Evolutionary conservation across 2,797 vertebrate genomes (phyloP).

Genomic region (Percopsis omiscomaycus): DNA sequence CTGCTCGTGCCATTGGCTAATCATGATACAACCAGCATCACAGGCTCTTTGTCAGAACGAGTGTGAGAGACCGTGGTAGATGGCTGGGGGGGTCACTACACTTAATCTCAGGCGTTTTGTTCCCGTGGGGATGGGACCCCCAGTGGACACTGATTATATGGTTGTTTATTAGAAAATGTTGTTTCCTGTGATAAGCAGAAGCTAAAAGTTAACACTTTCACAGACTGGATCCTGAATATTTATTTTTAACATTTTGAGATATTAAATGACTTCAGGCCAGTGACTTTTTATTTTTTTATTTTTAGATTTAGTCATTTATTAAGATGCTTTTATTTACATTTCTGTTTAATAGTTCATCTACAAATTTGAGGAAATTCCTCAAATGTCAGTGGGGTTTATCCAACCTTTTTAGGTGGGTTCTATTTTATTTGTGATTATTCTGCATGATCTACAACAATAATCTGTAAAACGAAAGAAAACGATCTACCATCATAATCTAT

Average conservation of each 20-base stretch:
- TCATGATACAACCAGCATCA: constrained; percentile 44
- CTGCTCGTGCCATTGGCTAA: constrained; percentile 60
- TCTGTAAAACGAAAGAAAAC: neutral
- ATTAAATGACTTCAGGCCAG: too few relatives aligned
- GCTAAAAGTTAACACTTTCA: too few relatives aligned
- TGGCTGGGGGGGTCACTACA: constrained; percentile 27
- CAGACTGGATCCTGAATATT: too few relatives aligned
- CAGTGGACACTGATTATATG: neutral
- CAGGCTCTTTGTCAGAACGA: constrained; percentile 44
- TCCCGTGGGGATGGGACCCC: constrained; percentile 9
- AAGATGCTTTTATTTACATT: too few relatives aligned
- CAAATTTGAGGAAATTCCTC: neutral
- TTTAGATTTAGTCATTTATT: too few relatives aligned
- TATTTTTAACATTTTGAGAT: too few relatives aligned
- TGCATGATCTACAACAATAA: neutral
- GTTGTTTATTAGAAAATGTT: neutral
- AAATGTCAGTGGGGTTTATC: neutral
- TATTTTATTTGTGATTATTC: neutral
- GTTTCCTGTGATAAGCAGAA: too few relatives aligned
- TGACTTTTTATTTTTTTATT: too few relatives aligned
- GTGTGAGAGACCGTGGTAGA: constrained; percentile 47
- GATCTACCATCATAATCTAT: too few relatives aligned
- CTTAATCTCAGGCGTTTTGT: constrained; percentile 29
- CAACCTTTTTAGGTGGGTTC: neutral
- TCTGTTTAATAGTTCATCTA: too few relatives aligned